Base-by-base conservation (phyloP, 2,113 vertebrate species). In the Gadus macrocephalus region DNA sequence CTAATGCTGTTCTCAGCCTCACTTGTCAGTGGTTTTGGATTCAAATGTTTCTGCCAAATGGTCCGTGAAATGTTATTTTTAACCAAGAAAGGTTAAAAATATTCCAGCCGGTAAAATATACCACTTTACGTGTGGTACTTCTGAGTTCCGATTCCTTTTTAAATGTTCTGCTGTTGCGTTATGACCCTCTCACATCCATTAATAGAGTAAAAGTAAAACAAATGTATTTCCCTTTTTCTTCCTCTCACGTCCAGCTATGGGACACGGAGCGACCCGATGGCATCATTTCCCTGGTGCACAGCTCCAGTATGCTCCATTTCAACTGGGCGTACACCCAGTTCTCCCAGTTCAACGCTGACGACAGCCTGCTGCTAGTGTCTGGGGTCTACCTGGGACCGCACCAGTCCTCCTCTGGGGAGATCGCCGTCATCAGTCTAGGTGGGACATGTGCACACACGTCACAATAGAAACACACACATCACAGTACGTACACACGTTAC, bases 291-390 rank as follows among this genome's bases (percentile, higher is more conserved):
- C 79, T 99, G 89, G 93, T 95, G 79, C 97, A 98, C 88, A 98
- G 96, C 67, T 92, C 93, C 35, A 97, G 95, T 85, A 98, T 99
- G 97, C 93, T 95, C 12, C 92, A 94, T 0, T 96, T 96, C 88
- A 97, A 98, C 86, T 99, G 97, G 97, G 97, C 95, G 83, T 98
- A 99, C 90, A 98, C 97, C 2, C 97, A 98, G 89, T 98, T 97
- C 89, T 99, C 96, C 72, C 97, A 99, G 92, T 99, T 99, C 86
- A 99, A 98, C 66, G 90, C 92, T 0, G 96, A 99, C 1, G 96
- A 98, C 86, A 95, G 94, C 1, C 93, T 99, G 64, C 90, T 99
- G 28, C 87, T 99, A 58, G 97, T 98, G 28, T 99, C 97, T 0
- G 97, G 97, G 1, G 96, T 98, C 64, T 98, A 97, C 79, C 85